Evolutionary conservation across 1,140 invertebrate genomes (phyloP).

Genomic region (Drosophila truncata): DNA sequence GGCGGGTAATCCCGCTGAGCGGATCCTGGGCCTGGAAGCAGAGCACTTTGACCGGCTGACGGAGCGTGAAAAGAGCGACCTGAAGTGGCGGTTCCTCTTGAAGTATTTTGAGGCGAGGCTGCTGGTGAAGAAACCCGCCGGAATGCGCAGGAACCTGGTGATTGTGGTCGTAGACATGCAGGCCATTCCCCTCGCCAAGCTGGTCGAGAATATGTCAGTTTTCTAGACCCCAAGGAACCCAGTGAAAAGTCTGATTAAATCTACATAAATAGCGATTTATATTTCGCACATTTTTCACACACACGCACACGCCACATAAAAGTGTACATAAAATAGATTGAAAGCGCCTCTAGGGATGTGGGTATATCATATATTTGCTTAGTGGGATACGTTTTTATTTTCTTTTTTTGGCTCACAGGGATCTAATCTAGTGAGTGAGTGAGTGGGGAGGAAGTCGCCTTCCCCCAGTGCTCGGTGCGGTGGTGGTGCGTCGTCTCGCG

Average conservation of each 20-base stretch:
- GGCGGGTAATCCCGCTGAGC: conserved; percentile 85
- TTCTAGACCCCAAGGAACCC: conserved; percentile 36
- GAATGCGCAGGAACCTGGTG: conserved; percentile 50
- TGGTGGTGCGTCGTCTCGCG: conserved; percentile 9
- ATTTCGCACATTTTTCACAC: conserved; percentile 48
- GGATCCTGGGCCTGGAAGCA: conserved; percentile 62
- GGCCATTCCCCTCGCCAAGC: conserved; percentile 29
- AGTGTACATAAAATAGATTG: conserved; percentile 52
- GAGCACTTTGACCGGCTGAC: conserved; percentile 37
- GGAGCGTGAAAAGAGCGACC: conserved; percentile 70
- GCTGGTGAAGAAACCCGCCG: conserved; percentile 78
- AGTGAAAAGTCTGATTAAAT: not conserved
- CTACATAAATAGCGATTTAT: conserved; percentile 57
- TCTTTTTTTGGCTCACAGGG: conserved; percentile 25
- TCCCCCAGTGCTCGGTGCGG: conserved; percentile 4
- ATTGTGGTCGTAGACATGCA: conserved; percentile 68
- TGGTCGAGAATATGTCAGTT: conserved; percentile 52
- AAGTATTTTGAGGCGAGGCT: conserved; percentile 86
- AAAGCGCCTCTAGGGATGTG: conserved; percentile 29
- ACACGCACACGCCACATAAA: conserved; percentile 34
- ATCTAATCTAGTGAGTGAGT: conserved; percentile 10
- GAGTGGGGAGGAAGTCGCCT: not conserved
- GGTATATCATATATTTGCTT: not conserved
- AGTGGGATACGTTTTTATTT: conserved; percentile 33
- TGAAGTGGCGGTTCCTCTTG: conserved; percentile 87